A percentile compares a stretch with the other conserved stretches of the same genome.
Evolutionary conservation across 1,140 invertebrate species (phyloP).

Genomic region (Macrostomum lignano): DNA sequence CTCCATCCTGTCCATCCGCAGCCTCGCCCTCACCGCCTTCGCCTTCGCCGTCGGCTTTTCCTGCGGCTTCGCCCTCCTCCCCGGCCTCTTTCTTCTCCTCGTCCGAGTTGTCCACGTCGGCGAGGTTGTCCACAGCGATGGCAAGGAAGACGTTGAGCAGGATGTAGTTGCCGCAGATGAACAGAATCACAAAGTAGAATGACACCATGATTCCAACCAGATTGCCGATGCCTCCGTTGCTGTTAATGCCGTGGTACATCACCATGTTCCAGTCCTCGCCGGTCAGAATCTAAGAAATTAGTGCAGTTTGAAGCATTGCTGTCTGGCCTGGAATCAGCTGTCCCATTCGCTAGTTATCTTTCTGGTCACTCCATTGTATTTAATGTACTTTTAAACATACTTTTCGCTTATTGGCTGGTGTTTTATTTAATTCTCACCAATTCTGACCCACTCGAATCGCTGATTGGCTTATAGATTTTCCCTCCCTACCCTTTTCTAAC

Average conservation of each 20-base stretch:
- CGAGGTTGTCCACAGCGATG: constrained; percentile 95
- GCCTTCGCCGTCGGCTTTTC: neutral
- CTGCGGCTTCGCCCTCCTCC: neutral
- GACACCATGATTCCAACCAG: constrained; percentile 57
- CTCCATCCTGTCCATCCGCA: constrained; percentile 1
- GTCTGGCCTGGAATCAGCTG: too few relatives aligned
- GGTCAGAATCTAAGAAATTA: constrained; percentile 53
- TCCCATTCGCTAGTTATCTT: too few relatives aligned
- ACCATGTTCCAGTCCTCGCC: constrained; percentile 98
- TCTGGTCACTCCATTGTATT: too few relatives aligned
- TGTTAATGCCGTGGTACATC: constrained; percentile 86
- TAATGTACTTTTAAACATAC: too few relatives aligned
- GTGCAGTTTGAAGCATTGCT: constrained; percentile 1
- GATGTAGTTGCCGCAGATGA: constrained; percentile 97
- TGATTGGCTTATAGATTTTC: too few relatives aligned
- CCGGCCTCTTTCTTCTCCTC: constrained; percentile 37
- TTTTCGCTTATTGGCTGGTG: too few relatives aligned
- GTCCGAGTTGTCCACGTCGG: constrained; percentile 42
- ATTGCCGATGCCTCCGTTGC: constrained; percentile 65
- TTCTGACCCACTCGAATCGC: too few relatives aligned
- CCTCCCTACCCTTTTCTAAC: too few relatives aligned
- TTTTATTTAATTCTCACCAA: too few relatives aligned
- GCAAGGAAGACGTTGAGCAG: constrained; percentile 99
- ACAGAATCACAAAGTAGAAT: constrained; percentile 89
- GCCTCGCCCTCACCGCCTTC: constrained; percentile 2